Conservation (phyloP, 2,797 vertebrate genomes). For the Eospalax fontanierii region DNA sequence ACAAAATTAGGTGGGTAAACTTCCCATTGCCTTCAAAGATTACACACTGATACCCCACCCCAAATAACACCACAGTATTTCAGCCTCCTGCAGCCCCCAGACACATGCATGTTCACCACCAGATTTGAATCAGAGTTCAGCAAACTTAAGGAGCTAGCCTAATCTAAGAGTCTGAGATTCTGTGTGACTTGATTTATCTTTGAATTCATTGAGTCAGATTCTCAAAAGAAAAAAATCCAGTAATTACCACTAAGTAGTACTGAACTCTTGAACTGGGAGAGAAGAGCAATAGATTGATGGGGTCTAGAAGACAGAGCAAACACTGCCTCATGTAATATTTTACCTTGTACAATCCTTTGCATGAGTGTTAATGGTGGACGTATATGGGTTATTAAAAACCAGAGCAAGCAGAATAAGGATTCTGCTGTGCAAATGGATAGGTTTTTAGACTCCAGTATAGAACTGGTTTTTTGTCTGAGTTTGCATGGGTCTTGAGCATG, state of each 20-base stretch:
- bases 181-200: conserved; percentile 61
- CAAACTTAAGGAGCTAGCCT: conserved; percentile 3
- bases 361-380: conserved; percentile 30
- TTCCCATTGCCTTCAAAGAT: not conserved
- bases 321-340: not conserved
- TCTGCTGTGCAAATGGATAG: not conserved
- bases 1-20: conserved; percentile 72
- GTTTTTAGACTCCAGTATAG: not conserved
- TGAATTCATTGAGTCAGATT: conserved; percentile 25
- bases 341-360: conserved; percentile 7
- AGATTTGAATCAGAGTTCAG: conserved; percentile 62
- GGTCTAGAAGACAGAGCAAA: not conserved
- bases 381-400: not conserved
- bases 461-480: too few species aligned
- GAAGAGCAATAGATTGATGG: not conserved
- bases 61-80: conserved; percentile 14
- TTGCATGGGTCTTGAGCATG: too few species aligned
- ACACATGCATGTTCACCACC: not conserved
- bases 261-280: conserved; percentile 57
- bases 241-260: conserved; percentile 18
- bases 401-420: conserved; percentile 47
- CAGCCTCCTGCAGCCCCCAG: not conserved
- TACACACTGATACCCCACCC: not conserved
- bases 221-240: conserved; percentile 62
- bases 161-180: conserved; percentile 15